Evolutionary conservation across 2,797 vertebrate species (phyloP), one percentile per base, ranked within the genome.

Genomic region (Ataeniobius toweri): DNA sequence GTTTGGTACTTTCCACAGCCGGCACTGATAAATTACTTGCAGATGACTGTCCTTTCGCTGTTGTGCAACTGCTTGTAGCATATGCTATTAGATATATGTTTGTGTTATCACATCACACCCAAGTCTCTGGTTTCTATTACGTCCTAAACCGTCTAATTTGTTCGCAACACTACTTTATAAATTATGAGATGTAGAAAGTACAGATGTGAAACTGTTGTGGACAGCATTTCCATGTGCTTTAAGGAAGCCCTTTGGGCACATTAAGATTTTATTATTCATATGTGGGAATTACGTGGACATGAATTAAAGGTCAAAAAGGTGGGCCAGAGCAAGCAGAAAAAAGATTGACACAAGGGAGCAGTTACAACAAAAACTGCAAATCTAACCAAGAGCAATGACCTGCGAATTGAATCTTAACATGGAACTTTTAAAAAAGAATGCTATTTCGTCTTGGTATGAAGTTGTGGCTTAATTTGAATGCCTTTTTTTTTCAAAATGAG

Each of bases 1-100:
- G 75, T 93, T 88, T 90, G 93, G 93, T 91, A 94, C 93, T 94
- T 94, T 94, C 93, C 93, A 88, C 73, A 81, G 78, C 70, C 76
- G 84, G 81, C 31, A 36, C 78, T 80, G 82, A 89, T 87, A 90
- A 91, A 93, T 94, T 84, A 91, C 88, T 93, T 86, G 85, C 92
- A 93, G 93, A 88, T 92, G 92, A 90, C 81, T 69, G 69, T 83
- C 63, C 83, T 84, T 46, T 76, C 76, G 7, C 80, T 82, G 20
- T 84, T 88, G 86, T 75, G 48, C 63, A 55, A 74, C 81, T 84
- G 82, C 36, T 86, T 73, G 84, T 28, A 13, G 63, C 74, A 67
- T 70, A 10, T 73, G 51, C 71, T 87, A 73, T 87, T 74, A 81
- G 74, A 82, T 85, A 79, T 85, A 77, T 73, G 82, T 85, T 55